Conservation (phyloP, 2,888 invertebrate genomes). For the Volucella bombylans region DNA sequence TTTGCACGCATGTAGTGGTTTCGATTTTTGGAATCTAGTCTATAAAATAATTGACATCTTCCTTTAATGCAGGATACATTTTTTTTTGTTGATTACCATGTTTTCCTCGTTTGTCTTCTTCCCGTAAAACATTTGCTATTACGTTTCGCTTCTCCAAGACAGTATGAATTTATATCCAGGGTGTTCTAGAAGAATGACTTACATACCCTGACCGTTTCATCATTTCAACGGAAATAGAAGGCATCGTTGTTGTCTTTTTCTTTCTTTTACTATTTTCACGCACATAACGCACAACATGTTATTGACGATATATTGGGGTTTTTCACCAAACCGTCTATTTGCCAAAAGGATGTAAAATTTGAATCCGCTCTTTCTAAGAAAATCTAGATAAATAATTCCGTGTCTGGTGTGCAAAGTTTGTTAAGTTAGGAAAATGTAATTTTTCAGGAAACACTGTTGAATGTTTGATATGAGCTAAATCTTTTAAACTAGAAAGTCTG, state of each 20-base stretch:
- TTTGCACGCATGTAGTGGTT: conserved; percentile 31
- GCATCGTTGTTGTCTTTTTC: conserved; percentile 34
- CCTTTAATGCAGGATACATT: conserved; percentile 18
- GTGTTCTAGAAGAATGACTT: conserved; percentile 43
- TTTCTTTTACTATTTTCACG: conserved; percentile 27
- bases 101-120: conserved; percentile 13
- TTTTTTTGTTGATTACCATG: conserved; percentile 30
- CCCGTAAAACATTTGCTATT: conserved; percentile 10
- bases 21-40: neutral
- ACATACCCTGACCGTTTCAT: conserved; percentile 32
- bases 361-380: too few relatives aligned
- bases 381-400: too few relatives aligned
- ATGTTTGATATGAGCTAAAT: too few relatives aligned
- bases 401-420: too few relatives aligned
- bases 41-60: conserved; percentile 19
- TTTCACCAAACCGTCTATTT: too few relatives aligned
- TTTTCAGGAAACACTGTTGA: too few relatives aligned
- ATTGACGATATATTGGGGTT: too few relatives aligned
- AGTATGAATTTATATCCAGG: conserved; percentile 37
- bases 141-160: conserved; percentile 23
- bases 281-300: too few relatives aligned
- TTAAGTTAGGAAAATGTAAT: too few relatives aligned
- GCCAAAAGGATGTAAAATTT: too few relatives aligned
- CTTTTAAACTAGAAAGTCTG: too few relatives aligned
- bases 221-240: conserved; percentile 33